A percentile compares a stretch with the other conserved stretches of the same genome.
Conservation (phyloP, 2,113 vertebrate species). For the Lonchura striata region DNA sequence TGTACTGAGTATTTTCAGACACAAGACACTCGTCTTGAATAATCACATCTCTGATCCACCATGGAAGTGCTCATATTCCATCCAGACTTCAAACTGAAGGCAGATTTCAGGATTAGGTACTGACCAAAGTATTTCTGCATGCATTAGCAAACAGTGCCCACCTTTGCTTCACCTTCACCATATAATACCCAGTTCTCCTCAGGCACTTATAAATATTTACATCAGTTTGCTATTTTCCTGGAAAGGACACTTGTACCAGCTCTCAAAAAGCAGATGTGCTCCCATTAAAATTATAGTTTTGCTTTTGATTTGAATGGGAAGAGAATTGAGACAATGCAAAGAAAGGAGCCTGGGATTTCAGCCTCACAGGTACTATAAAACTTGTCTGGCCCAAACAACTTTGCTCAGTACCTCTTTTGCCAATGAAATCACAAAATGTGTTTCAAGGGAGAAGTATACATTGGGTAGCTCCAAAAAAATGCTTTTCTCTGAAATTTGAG, state of each 20-base stretch:
- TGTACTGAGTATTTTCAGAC: background rate
- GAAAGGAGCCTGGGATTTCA: background rate
- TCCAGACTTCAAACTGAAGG: background rate
- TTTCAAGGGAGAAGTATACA: background rate
- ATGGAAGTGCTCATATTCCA: background rate
- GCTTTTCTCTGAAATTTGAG: background rate
- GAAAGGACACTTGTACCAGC: background rate
- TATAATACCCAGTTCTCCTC: background rate
- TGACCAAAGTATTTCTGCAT: background rate
- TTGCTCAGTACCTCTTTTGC: background rate
- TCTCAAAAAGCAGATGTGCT: background rate
- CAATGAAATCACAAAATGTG: background rate
- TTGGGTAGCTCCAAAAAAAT: background rate
- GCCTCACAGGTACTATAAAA: background rate
- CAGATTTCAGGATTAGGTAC: background rate
- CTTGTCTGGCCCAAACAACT: background rate
- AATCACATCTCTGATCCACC: background rate
- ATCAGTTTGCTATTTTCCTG: background rate
- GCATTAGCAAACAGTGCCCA: background rate
- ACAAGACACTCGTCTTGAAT: background rate
- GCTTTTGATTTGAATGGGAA: background rate
- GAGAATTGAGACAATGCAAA: background rate
- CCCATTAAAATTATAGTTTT: background rate
- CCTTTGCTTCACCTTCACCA: background rate
- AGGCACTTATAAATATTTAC: background rate